Conservation (phyloP, 53 echinoderm and acorn worm genomes). For the Temnopleurus reevesii region DNA sequence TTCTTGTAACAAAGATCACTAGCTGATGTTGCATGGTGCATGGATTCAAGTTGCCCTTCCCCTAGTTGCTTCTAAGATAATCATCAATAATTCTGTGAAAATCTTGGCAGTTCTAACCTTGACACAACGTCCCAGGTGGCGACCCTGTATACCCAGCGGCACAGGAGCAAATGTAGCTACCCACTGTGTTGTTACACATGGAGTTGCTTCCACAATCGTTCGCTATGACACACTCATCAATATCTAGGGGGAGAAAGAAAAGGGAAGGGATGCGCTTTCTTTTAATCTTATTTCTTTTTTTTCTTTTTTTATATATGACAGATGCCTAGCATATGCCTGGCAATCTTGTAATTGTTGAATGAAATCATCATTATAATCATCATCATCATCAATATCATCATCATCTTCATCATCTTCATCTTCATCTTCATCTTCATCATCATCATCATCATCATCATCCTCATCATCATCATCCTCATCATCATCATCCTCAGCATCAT, state of each 20-base stretch:
- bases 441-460: background rate
- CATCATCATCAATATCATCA: background rate
- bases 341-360: too few relatives aligned
- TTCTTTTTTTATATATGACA: background rate
- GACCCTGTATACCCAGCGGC: background rate
- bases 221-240: background rate
- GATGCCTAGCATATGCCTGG: background rate
- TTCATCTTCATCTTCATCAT: background rate
- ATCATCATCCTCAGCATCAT: slow-evolving; percentile 15
- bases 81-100: too few relatives aligned
- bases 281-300: too few relatives aligned
- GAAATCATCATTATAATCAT: background rate
- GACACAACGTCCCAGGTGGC: too few relatives aligned
- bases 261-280: background rate
- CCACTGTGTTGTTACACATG: background rate
- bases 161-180: slow-evolving; percentile 34
- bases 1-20: too few relatives aligned
- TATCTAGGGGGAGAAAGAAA: background rate
- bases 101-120: too few relatives aligned
- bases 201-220: background rate
- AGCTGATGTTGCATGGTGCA: too few relatives aligned
- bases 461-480: background rate
- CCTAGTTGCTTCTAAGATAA: too few relatives aligned
- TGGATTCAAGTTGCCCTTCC: too few relatives aligned
- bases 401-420: background rate